A percentile compares a stretch with the other conserved stretches of the same genome.
Evolutionary conservation across 37 sponge, comb jelly and placozoan genomes (phyloP).

Genomic region (Petrosia ficiformis): DNA sequence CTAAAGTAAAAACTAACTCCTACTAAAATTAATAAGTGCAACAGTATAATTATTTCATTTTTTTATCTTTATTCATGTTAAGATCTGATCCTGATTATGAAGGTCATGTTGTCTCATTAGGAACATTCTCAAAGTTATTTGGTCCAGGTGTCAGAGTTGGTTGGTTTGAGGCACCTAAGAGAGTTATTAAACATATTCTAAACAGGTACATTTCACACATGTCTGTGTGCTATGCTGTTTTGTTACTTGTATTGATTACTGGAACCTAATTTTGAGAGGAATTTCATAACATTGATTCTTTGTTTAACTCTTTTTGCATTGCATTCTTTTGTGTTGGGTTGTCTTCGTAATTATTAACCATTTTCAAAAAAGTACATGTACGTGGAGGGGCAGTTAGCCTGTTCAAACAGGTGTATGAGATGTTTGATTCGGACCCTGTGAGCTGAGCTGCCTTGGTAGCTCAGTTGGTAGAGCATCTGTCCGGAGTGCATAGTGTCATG

Average conservation of each 20-base stretch:
- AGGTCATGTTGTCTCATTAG: constrained; percentile 80
- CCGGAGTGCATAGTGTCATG: no score
- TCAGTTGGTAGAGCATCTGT: no score
- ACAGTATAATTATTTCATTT: not conserved
- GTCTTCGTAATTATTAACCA: no score
- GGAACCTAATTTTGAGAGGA: not conserved
- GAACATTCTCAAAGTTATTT: constrained; percentile 83
- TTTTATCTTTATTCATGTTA: not conserved
- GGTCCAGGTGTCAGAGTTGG: constrained; percentile 82
- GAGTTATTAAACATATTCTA: constrained; percentile 35
- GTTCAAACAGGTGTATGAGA: no score
- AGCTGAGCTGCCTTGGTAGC: no score
- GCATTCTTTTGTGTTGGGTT: no score
- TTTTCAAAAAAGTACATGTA: no score
- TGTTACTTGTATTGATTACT: not conserved
- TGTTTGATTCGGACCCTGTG: no score
- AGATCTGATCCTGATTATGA: constrained; percentile 64
- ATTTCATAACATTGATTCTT: not conserved
- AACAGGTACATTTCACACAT: constrained; percentile 7
- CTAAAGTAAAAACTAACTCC: not conserved
- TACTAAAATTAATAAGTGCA: not conserved
- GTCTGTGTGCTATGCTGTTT: not conserved
- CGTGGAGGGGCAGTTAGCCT: no score
- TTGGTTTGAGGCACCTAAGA: constrained; percentile 75
- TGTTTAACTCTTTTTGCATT: no score